Evolutionary conservation across 2,113 vertebrate genomes (phyloP), one percentile per base, ranked within the genome.

Genomic region (Cryptotis parvus): DNA sequence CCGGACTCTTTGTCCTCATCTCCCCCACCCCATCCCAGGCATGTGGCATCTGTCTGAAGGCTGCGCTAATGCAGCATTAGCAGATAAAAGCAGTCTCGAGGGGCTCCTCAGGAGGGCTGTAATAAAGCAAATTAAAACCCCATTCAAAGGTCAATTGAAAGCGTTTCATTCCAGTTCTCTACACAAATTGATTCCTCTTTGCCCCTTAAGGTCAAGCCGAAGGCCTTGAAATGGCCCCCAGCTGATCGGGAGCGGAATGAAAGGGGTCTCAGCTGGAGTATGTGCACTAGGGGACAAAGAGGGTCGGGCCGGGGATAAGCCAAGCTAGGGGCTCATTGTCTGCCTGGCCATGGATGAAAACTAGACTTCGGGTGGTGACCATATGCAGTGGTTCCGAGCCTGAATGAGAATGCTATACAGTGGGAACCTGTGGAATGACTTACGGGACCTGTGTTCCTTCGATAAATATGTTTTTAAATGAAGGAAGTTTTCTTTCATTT

Each of bases 61-160:
- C 78, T 65, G 45, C 31, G 26, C 87, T 92, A 82, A 92, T 85
- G 92, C 78, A 14, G 1, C 95, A 94, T 96, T 95, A 96, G 83
- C 1, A 27, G 81, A 93, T 91, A 91, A 94, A 94, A 94, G 94
- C 83, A 18, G 73, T 95, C 96, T 96, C 96, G 80, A 92, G 94
- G 93, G 95, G 63, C 92, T 95, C 68, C 94, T 96, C 83, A 89
- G 0, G 3, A 82, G 86, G 90, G 63, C 83, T 84, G 86, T 80
- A 93, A 94, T 94, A 94, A 96, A 97, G 89, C 93, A 95, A 97
- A 97, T 96, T 95, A 96, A 97, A 96, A 95, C 85, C 90, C 79
- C 65, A 93, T 93, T 94, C 92, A 95, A 92, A 95, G 94, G 94
- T 96, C 96, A 97, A 69, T 96, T 94, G 94, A 96, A 96, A 92